These are phyloP conservation scores for Orestias chungarensis DNA, from an alignment of 2,797 vertebrate genomes.

Conservation along the genomic window DNA sequence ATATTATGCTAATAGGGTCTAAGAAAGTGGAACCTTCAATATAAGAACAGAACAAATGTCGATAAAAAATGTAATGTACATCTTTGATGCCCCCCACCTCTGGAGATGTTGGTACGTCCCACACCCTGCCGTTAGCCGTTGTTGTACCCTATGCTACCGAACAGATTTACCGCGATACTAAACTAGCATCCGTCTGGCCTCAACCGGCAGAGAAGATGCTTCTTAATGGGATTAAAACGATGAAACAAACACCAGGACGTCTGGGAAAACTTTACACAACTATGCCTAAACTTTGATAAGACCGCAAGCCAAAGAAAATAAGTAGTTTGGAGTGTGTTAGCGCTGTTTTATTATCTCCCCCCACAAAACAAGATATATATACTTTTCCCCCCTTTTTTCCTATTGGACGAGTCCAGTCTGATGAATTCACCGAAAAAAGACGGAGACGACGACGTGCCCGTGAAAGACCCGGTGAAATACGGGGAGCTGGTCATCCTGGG, in stretches of 20 bases:
- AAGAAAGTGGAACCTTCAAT: background rate
- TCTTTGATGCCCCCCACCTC: conserved; percentile 7
- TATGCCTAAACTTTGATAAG: conserved; percentile 67
- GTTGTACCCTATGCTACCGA: conserved; percentile 74
- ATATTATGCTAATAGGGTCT: background rate
- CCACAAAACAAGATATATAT: too few relatives aligned
- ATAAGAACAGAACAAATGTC: background rate
- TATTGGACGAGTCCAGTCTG: conserved; percentile 74
- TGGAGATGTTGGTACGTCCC: conserved; percentile 62
- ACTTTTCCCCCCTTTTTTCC: background rate
- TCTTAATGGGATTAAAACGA: conserved; percentile 57
- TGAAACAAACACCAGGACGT: conserved; percentile 58
- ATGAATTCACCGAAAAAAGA: conserved; percentile 95
- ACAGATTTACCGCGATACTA: conserved; percentile 68
- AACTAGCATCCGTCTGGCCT: conserved; percentile 56
- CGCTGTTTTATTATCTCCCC: conserved; percentile 67
- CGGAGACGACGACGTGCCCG: conserved; percentile 89
- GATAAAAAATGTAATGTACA: background rate
- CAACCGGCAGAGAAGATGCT: conserved; percentile 71
- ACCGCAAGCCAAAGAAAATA: conserved; percentile 18
- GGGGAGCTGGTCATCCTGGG: conserved; percentile 94
- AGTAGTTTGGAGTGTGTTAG: conserved; percentile 69
- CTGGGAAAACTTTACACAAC: conserved; percentile 66
- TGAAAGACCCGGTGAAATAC: conserved; percentile 95
- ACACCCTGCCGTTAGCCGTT: conserved; percentile 79